Evolutionary conservation across 35 echinoderm and acorn worm species (phyloP).

Genomic region (Diadema setosum): DNA sequence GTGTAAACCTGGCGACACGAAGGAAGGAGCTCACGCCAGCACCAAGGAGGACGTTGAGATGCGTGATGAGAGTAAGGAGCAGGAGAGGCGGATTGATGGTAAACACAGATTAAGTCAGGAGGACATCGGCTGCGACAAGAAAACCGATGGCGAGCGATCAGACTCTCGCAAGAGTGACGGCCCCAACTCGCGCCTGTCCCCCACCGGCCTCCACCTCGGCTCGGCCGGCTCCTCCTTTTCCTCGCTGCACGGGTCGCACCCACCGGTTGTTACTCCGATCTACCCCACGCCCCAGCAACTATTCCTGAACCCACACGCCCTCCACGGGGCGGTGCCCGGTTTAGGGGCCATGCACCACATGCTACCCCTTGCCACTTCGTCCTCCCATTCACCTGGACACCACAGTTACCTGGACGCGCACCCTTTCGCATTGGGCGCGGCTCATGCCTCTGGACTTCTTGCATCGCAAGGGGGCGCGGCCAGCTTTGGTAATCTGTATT

Average conservation of each 20-base stretch:
- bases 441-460: constrained; percentile 47
- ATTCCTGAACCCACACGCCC: constrained; percentile 69
- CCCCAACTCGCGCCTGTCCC: constrained; percentile 14
- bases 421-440: constrained; percentile 39
- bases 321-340: constrained; percentile 48
- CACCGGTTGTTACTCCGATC: constrained; percentile 68
- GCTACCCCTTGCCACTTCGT: constrained; percentile 63
- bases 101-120: constrained; percentile 34
- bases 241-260: constrained; percentile 59
- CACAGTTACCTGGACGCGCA: constrained; percentile 66
- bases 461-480: constrained; percentile 4
- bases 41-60: constrained; percentile 51
- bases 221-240: constrained; percentile 33
- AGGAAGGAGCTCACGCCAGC: neutral
- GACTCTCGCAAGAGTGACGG: constrained; percentile 30
- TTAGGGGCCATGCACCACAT: constrained; percentile 73
- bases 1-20: neutral
- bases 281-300: constrained; percentile 86
- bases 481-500: constrained; percentile 55
- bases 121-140: constrained; percentile 10
- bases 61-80: constrained; percentile 48
- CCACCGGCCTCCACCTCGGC: neutral
- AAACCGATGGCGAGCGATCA: constrained; percentile 29
- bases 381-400: constrained; percentile 57
- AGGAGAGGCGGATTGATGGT: constrained; percentile 15